Evolutionary conservation across 2,113 vertebrate species (phyloP), one percentile per base, ranked within the genome.

Genomic region (Ophthalmotilapia sp.): DNA sequence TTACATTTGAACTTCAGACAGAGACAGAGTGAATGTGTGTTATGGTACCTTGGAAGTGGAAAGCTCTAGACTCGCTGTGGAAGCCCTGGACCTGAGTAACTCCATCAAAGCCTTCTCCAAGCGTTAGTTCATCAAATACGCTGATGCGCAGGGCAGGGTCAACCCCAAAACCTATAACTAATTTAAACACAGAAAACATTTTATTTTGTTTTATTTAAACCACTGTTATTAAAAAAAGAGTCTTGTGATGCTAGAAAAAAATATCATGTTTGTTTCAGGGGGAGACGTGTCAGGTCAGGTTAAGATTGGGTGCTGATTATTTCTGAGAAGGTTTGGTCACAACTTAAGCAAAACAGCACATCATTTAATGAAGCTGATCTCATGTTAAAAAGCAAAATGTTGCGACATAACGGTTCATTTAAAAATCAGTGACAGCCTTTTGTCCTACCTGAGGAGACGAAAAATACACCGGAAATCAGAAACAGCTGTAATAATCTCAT

Each of bases 51-150:
- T 98, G 96, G 86, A 99, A 99, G 91, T 98, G 97, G 95, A 98
- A 99, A 23, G 98, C 98, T 97, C 96, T 97, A 92, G 97, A 98
- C 91, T 98, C 97, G 95, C 98, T 98, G 95, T 98, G 98, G 93
- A 99, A 97, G 91, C 98, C 98, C 47, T 97, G 97, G 84, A 99
- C 98, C 94, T 99, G 98, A 92, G 95, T 97, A 92, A 99, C 97
- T 94, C 98, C 98, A 42, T 96, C 95, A 75, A 97, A 95, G 55
- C 97, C 96, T 80, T 97, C 96, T 90, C 95, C 97, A 77, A 98
- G 96, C 89, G 94, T 96, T 65, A 99, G 96, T 95, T 98, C 98
- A 88, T 97, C 96, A 90, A 99, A 96, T 94, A 99, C 96, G 91
- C 95, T 97, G 94, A 99, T 97, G 95, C 97, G 97, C 90, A 99